Percentiles rank a stretch among this genome's conserved stretches.
Conservation (phyloP, 2,888 invertebrate genomes). For the Ochlodes sylvanus region DNA sequence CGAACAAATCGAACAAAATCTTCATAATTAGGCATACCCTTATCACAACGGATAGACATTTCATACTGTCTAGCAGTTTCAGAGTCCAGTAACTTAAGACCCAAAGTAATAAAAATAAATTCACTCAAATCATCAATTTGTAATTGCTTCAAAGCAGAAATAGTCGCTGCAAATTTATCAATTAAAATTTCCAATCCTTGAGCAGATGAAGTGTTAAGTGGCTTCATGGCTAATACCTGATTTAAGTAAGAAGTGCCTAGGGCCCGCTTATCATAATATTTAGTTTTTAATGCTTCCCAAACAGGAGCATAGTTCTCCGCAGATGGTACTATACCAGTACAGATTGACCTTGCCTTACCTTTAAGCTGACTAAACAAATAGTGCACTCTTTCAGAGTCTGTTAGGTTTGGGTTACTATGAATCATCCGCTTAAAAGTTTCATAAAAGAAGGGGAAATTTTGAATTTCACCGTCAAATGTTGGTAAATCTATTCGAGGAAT, state of each 20-base stretch:
- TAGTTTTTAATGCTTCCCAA: conserved; percentile 11
- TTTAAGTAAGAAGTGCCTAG: background rate
- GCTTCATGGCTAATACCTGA: background rate
- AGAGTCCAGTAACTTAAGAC: conserved; percentile 10
- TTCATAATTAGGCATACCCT: background rate
- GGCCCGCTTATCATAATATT: conserved; percentile 1
- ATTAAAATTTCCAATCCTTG: no score
- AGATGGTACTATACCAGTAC: conserved; percentile 10
- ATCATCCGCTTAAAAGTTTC: background rate
- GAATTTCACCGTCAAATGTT: background rate
- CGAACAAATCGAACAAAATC: background rate
- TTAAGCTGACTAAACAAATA: conserved; percentile 2
- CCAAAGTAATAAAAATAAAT: conserved; percentile 11
- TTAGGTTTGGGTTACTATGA: background rate
- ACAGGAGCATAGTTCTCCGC: background rate
- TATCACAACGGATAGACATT: background rate
- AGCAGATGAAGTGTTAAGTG: background rate
- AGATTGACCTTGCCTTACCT: conserved; percentile 3
- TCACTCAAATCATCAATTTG: conserved; percentile 9
- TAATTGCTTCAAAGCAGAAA: conserved; percentile 10
- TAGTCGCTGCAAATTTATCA: no score
- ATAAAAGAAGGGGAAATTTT: conserved; percentile 1
- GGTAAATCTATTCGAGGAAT: background rate
- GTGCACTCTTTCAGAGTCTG: background rate
- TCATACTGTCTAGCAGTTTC: conserved; percentile 2